A percentile compares a stretch with the other conserved stretches of the same genome.
phyloP scores from a whole-genome alignment of 2,113 vertebrate species.

The Dolichallabes microphthalmus region DNA sequence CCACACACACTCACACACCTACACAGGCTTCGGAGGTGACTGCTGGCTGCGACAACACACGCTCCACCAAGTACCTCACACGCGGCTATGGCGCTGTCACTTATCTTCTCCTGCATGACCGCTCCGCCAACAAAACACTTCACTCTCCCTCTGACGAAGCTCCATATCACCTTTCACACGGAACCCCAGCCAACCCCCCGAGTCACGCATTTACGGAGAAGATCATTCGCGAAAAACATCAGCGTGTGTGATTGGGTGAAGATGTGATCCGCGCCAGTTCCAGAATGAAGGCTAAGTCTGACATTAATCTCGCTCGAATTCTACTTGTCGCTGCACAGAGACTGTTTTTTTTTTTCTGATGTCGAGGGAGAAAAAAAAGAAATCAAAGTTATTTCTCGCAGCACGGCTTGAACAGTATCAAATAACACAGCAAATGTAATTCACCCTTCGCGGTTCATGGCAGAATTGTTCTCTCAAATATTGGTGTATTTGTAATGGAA shows the following conservation, averaged over 20 bases:
- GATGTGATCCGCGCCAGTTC: conserved; percentile 18
- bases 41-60: conserved; percentile 32
- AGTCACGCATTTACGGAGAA: conserved; percentile 25
- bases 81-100: conserved; percentile 43
- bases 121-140: conserved; percentile 37
- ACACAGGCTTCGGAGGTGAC: conserved; percentile 29
- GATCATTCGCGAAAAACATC: conserved; percentile 10
- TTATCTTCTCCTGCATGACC: conserved; percentile 47
- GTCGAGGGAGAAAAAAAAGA: conserved; percentile 21
- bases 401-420: conserved; percentile 42
- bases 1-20: background rate
- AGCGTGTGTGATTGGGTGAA: conserved; percentile 26
- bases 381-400: conserved; percentile 45
- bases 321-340: conserved; percentile 5
- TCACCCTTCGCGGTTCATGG: conserved; percentile 35
- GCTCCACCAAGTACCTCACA: conserved; percentile 41
- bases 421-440: conserved; percentile 49
- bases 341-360: conserved; percentile 17
- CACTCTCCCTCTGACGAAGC: conserved; percentile 14
- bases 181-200: conserved; percentile 1
- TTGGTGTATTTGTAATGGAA: conserved; percentile 54
- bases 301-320: conserved; percentile 41
- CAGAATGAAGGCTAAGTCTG: conserved; percentile 33
- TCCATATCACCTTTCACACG: conserved; percentile 35
- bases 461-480: conserved; percentile 46